These are phyloP conservation scores for Camarhynchus parvulus DNA, from an alignment of 2,113 vertebrate genomes.

Conservation along the genomic window DNA sequence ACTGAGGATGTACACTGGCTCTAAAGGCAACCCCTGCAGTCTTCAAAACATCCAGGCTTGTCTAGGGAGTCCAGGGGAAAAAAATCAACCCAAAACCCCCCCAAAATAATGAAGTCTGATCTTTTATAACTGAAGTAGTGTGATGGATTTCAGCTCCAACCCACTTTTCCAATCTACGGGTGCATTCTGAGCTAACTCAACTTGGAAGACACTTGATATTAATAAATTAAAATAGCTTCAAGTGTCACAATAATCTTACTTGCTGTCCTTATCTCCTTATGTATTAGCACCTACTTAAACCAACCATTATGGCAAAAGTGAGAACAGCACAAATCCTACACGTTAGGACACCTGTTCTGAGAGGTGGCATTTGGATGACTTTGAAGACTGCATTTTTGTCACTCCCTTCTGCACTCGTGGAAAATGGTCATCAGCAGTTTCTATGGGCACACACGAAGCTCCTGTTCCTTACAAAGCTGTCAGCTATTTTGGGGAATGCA, in stretches of 20 bases:
- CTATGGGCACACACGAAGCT: not conserved
- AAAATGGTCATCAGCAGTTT: not conserved
- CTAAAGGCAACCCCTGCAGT: not conserved
- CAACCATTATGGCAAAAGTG: not conserved
- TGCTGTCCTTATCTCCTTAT: not conserved
- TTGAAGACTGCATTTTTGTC: not conserved
- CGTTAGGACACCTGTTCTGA: not conserved
- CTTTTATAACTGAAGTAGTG: not conserved
- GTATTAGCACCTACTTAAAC: not conserved
- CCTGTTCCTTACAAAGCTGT: conserved; percentile 2
- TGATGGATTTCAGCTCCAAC: not conserved
- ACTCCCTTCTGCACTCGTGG: not conserved
- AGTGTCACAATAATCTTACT: not conserved
- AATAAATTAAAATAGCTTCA: not conserved
- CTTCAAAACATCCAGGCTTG: not conserved
- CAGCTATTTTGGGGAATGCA: not conserved
- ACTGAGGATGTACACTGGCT: not conserved
- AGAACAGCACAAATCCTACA: not conserved
- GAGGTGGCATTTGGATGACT: not conserved
- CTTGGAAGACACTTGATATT: not conserved
- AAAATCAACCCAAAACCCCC: rapidly evolving
- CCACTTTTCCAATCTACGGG: not conserved
- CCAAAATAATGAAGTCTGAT: not conserved
- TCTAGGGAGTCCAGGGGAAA: not conserved
- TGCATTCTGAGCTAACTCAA: not conserved